Evolutionary conservation across 2,797 vertebrate genomes (phyloP), one percentile per base, ranked within the genome.

Genomic region (Paedocypris micromegethes): DNA sequence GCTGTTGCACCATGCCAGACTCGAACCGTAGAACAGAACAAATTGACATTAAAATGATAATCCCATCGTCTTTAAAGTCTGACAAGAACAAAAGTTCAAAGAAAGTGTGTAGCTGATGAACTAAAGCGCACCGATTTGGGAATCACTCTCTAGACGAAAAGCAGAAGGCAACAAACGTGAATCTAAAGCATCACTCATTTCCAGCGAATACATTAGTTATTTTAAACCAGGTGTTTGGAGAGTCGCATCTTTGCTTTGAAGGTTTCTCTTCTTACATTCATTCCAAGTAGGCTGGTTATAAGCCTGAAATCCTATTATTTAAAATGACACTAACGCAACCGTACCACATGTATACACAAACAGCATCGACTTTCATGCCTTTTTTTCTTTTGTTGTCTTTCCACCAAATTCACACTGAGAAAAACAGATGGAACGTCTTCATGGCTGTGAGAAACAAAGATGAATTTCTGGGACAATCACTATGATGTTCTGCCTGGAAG

Each of bases 191-290:
- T 52, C 44, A 9, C 4, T n/a, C 40, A 65, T 66, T 64, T 66
- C 55, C 48, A 44, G 64, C 23, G 77, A 76, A 79, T 76, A 70
- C 66, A 78, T 78, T 47, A 72, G 69, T 48, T 65, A 60, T 56
- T 72, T 76, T 66, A 72, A 64, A 76, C 73, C 75, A 78, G 60
- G 67, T 68, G 50, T 60, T 68, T 61, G 41, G 57, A 75, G 77
- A 75, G 4, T 40, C 41, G 9, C 7, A 8, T 23, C 58, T 55
- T 67, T 58, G 52, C 63, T 75, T 72, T 77, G 76, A 68, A 70
- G 67, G 61, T 46, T 59, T 60, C 58, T 57, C 9, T 62, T 46
- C n/a, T n/a, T 43, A 42, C 42, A 45, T 64, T 68, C 64, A 72
- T 74, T 39, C 39, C 48, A 56, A 49, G 65, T 9, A 57, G 43